Evolutionary conservation across 2,113 vertebrate genomes (phyloP).

Genomic region (Macheiramphus alcinus): DNA sequence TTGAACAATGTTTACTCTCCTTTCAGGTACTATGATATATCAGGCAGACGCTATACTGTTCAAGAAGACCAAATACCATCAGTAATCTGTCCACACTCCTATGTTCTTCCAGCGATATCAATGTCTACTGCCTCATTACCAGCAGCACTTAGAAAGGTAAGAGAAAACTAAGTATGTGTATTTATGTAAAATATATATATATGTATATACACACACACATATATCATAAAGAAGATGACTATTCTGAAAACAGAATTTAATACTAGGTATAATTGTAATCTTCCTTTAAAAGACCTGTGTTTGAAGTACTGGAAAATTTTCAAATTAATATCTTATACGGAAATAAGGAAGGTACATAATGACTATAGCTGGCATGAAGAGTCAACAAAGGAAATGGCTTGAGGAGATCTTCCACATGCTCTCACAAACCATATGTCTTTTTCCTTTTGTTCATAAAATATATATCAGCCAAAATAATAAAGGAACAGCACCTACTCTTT

Average conservation of each 20-base stretch:
- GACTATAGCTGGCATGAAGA: background rate
- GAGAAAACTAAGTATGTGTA: background rate
- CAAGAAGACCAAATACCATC: background rate
- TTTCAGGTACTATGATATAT: slow-evolving; percentile 47
- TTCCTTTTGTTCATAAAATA: slow-evolving; percentile 18
- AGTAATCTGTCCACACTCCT: slow-evolving; percentile 14
- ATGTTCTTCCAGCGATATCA: slow-evolving; percentile 8
- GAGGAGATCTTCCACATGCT: slow-evolving; percentile 18
- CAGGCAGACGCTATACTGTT: background rate
- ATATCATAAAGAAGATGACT: background rate
- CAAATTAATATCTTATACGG: background rate
- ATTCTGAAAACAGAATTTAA: background rate
- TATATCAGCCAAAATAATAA: background rate
- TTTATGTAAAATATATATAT: background rate
- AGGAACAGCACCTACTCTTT: background rate
- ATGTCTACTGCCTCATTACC: slow-evolving; percentile 61
- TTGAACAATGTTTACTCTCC: background rate
- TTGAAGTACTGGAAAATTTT: slow-evolving; percentile 36
- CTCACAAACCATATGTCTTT: slow-evolving; percentile 20
- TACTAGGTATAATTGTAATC: background rate
- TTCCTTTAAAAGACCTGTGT: background rate
- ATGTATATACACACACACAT: background rate
- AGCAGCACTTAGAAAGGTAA: slow-evolving; percentile 58
- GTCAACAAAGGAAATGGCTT: slow-evolving; percentile 30
- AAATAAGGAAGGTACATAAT: slow-evolving; percentile 32